These are phyloP conservation scores for Apis laboriosa DNA, from an alignment of 1,140 invertebrate genomes.

Conservation along the genomic window DNA sequence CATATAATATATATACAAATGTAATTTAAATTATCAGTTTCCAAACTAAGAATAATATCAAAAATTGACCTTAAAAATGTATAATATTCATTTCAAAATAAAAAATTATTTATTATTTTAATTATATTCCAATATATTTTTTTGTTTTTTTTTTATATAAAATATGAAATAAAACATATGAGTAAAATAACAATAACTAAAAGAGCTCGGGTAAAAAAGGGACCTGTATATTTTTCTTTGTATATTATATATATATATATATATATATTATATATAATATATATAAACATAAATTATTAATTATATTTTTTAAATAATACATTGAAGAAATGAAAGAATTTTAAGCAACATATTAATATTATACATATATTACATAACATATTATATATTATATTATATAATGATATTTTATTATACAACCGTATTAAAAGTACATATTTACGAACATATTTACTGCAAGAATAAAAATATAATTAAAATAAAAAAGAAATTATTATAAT, in stretches of 20 bases:
- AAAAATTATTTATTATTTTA: background rate
- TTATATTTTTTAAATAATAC: background rate
- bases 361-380: background rate
- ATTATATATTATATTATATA: background rate
- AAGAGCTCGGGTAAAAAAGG: background rate
- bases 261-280: background rate
- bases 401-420: background rate
- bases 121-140: background rate
- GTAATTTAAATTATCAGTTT: background rate
- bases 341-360: background rate
- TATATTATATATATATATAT: background rate
- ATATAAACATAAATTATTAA: too few species aligned
- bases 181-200: background rate
- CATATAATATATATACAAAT: too few species aligned
- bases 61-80: slow-evolving; percentile 2
- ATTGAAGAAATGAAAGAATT: background rate
- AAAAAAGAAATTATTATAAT: background rate
- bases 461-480: background rate
- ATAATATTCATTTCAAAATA: background rate
- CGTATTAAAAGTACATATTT: background rate
- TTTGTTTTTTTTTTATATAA: background rate
- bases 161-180: background rate
- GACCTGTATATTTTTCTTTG: slow-evolving; percentile 16
- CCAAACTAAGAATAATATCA: background rate
- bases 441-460: background rate